Evolutionary conservation across 2,113 vertebrate genomes (phyloP), one percentile per base, ranked within the genome.

Genomic region (Nyctereutes procyonoides): DNA sequence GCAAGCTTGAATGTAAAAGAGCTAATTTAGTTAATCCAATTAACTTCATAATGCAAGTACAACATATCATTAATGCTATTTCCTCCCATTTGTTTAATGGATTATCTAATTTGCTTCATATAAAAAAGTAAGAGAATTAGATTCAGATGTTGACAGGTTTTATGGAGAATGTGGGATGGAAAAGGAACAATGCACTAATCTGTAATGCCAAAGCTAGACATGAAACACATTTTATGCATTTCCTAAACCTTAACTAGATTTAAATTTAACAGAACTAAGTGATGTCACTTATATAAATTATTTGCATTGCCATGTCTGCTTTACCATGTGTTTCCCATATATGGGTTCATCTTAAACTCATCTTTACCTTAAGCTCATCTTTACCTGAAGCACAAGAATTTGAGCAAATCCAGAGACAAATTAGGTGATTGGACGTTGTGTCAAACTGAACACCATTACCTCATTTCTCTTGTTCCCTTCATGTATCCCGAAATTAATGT

Each of bases 81-180:
- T 97, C 48, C 13, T 96, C 35, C 53, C 87, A 93, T 94, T 97
- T 97, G 60, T 77, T 97, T 97, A 97, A 96, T 96, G 84, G 35
- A 88, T 96, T 93, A 88, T 82, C 79, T 97, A 94, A 96, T 84
- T 96, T 38, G 22, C 62, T 97, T 92, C 82, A 82, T 82, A 85
- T 65, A 88, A 96, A 97, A 95, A 91, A 85, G n/a, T 67, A 67
- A 95, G 67, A 90, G 56, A 94, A 89, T 86, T 88, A 96, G 79
- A 90, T 60, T 95, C 90, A 85, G 88, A 95, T 86, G 65, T 62
- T 88, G n/a, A 86, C 87, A 15, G 58, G 32, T 77, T 97, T 97
- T 85, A 81, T 13, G 85, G n/a, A 94, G 81, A 74, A 69, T 30
- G 9, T 35, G n/a, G 16, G 13, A 32, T 48, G 81, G 26, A 81